Conservation (phyloP, 2,888 invertebrate species). For the Muschampia plurimacula region DNA sequence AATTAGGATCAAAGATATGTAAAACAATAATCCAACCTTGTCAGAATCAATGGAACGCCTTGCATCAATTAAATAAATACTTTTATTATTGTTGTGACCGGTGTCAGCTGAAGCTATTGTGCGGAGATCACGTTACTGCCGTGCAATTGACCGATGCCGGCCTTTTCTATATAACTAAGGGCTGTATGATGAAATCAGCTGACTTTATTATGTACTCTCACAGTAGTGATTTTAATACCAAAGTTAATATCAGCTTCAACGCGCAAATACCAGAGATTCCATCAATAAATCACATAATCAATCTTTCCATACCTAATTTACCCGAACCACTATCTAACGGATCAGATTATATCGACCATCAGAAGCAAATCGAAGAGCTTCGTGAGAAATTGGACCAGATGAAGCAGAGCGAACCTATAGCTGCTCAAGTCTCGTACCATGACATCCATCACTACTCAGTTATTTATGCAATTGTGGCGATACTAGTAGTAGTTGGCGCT, state of each 20-base stretch:
- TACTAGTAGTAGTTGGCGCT: not conserved
- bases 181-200: constrained; percentile 17
- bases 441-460: not conserved
- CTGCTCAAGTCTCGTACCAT: not conserved
- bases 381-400: not conserved
- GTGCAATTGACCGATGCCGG: constrained; percentile 18
- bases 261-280: not conserved
- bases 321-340: not conserved
- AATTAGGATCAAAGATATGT: constrained; percentile 1
- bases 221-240: not conserved
- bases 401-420: not conserved
- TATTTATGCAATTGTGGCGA: not conserved
- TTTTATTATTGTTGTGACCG: constrained; percentile 21
- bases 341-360: not conserved
- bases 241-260: not conserved
- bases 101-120: constrained; percentile 23
- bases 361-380: not conserved
- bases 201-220: constrained; percentile 10
- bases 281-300: not conserved
- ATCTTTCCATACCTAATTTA: not conserved
- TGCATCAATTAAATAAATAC: constrained; percentile 16
- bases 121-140: constrained; percentile 23
- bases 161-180: constrained; percentile 8
- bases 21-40: not conserved
- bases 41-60: constrained; percentile 9